Percentiles rank a stretch among this genome's conserved stretches.
These are phyloP conservation scores for Drosophila fulvimacula DNA, from an alignment of 2,888 invertebrate genomes.

Conservation along the genomic window DNA sequence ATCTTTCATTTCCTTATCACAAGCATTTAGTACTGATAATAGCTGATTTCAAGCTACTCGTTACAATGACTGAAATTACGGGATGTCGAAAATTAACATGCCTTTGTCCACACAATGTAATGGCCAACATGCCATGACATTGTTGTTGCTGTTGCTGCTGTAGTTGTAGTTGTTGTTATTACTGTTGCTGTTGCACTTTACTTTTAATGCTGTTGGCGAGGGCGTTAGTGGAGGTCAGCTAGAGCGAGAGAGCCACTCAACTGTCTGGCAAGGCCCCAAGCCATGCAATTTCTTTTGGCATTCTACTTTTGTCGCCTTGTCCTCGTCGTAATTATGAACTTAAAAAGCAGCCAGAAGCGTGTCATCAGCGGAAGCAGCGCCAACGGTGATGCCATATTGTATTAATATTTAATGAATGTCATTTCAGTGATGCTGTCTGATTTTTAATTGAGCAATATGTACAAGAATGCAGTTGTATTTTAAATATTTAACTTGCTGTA, in stretches of 20 bases:
- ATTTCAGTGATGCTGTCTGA: slow-evolving; percentile 32
- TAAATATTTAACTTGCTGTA: slow-evolving; percentile 13
- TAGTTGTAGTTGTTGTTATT: slow-evolving; percentile 17
- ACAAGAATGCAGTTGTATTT: slow-evolving; percentile 23
- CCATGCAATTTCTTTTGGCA: slow-evolving; percentile 45
- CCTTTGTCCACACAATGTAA: slow-evolving; percentile 43
- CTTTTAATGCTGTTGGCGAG: slow-evolving; percentile 49
- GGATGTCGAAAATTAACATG: slow-evolving; percentile 59
- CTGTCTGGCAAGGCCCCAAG: slow-evolving; percentile 21
- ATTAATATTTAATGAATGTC: slow-evolving; percentile 62
- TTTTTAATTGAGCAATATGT: slow-evolving; percentile 55
- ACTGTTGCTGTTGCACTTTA: slow-evolving; percentile 51
- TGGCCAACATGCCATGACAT: slow-evolving; percentile 30
- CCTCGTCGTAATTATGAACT: slow-evolving; percentile 61
- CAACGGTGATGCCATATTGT: slow-evolving; percentile 39
- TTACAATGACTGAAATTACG: slow-evolving; percentile 26
- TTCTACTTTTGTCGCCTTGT: slow-evolving; percentile 46
- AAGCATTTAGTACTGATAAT: too few relatives aligned
- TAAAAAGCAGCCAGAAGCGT: slow-evolving; percentile 38
- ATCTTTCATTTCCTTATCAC: too few relatives aligned
- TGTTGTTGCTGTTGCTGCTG: slow-evolving; percentile 21
- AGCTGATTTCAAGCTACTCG: slow-evolving; percentile 33
- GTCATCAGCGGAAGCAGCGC: slow-evolving; percentile 32
- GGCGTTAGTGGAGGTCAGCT: neutral
- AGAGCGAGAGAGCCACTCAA: slow-evolving; percentile 1